These are phyloP conservation scores for Heliothis virescens DNA, from an alignment of 1,140 invertebrate species.

Conservation along the genomic window DNA sequence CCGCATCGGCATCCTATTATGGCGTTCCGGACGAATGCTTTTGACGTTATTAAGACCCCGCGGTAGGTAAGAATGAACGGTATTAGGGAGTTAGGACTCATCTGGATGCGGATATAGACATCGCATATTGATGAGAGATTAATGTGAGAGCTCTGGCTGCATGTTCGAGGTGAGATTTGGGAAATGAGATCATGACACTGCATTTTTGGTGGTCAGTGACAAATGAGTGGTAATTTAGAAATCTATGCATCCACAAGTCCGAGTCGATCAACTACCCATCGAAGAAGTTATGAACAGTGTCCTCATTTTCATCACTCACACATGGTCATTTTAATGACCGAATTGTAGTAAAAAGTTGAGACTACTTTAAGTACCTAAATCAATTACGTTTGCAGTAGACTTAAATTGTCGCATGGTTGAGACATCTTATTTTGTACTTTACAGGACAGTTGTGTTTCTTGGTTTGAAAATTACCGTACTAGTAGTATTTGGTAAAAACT, in stretches of 20 bases:
- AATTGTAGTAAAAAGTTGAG: too few relatives aligned
- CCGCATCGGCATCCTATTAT: slow-evolving; percentile 75
- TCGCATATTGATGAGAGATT: slow-evolving; percentile 36
- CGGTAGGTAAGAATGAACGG: slow-evolving; percentile 50
- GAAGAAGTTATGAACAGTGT: too few relatives aligned
- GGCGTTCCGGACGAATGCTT: slow-evolving; percentile 57
- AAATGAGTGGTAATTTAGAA: background rate
- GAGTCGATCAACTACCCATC: too few relatives aligned
- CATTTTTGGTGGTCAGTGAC: background rate
- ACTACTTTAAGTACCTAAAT: too few relatives aligned
- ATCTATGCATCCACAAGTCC: background rate
- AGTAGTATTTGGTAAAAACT: too few relatives aligned
- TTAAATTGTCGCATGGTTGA: too few relatives aligned
- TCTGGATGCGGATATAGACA: slow-evolving; percentile 47
- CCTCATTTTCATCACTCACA: too few relatives aligned
- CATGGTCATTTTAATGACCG: too few relatives aligned
- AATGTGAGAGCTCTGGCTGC: background rate
- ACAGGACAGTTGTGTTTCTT: too few relatives aligned
- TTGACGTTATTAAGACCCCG: slow-evolving; percentile 54
- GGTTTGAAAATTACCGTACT: too few relatives aligned
- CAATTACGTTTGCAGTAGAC: too few relatives aligned
- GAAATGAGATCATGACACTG: background rate
- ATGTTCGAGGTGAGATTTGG: background rate
- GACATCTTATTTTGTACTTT: too few relatives aligned
- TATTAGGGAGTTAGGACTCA: slow-evolving; percentile 51